Conservation (phyloP, 2,797 vertebrate species). For the Coregonus suidteri region DNA sequence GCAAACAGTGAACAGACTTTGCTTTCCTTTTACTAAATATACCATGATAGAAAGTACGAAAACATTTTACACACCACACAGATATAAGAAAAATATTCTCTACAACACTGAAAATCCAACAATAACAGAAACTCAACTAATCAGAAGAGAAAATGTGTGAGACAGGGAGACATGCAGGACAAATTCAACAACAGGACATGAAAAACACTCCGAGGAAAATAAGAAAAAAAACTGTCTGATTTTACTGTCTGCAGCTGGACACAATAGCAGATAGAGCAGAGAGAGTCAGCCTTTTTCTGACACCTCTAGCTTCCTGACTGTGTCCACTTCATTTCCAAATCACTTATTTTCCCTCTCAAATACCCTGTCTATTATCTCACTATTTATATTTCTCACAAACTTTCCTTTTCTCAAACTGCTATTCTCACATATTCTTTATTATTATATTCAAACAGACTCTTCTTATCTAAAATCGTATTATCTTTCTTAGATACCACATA, state of each 20-base stretch:
- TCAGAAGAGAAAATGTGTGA: slow-evolving; percentile 7
- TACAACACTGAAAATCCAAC: neutral
- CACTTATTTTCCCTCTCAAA: slow-evolving; percentile 31
- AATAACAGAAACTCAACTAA: neutral
- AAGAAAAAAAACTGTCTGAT: slow-evolving; percentile 45
- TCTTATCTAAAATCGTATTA: neutral
- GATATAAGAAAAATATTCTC: neutral
- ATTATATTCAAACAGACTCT: neutral
- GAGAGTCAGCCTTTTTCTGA: slow-evolving; percentile 57
- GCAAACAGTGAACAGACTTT: neutral
- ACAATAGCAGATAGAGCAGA: slow-evolving; percentile 53
- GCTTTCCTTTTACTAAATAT: neutral
- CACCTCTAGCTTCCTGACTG: slow-evolving; percentile 59
- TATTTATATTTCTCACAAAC: slow-evolving; percentile 4
- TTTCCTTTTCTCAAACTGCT: neutral
- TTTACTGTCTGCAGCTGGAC: slow-evolving; percentile 50
- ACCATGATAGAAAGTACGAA: neutral
- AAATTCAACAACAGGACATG: slow-evolving; percentile 8
- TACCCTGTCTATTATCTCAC: slow-evolving; percentile 17
- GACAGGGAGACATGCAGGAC: neutral
- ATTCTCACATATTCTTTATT: neutral
- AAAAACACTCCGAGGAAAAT: slow-evolving; percentile 42
- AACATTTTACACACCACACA: neutral
- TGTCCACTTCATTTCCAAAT: slow-evolving; percentile 33
- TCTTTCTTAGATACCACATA: slow-evolving; percentile 23